Conservation (phyloP, 2,888 invertebrate genomes). For the Ennomos erosarius region DNA sequence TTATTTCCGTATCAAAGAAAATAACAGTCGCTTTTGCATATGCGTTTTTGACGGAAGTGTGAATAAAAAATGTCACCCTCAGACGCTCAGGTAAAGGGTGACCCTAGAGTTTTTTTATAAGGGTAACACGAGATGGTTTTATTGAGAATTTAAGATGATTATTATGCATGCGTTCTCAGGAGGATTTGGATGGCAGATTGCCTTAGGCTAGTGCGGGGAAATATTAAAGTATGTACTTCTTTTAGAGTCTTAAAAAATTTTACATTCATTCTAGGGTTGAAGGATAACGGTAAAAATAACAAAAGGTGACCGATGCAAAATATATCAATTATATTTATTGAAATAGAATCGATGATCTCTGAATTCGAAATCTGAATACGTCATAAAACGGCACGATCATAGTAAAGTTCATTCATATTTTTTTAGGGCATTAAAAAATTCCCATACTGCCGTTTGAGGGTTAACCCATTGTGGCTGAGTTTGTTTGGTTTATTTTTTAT, state of each 20-base stretch:
- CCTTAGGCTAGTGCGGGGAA: conserved; percentile 70
- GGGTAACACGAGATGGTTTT: conserved; percentile 74
- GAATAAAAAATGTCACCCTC: conserved; percentile 83
- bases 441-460: conserved; percentile 62
- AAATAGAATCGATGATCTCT: conserved; percentile 31
- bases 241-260: conserved; percentile 58
- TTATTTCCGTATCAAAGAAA: conserved; percentile 85
- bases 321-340: neutral
- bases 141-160: conserved; percentile 72
- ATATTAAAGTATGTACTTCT: conserved; percentile 57
- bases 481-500: conserved; percentile 78
- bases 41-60: conserved; percentile 81
- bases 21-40: conserved; percentile 83
- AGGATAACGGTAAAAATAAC: conserved; percentile 53
- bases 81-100: conserved; percentile 72
- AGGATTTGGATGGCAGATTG: conserved; percentile 68
- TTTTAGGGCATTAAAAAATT: conserved; percentile 46
- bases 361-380: conserved; percentile 25
- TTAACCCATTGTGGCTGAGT: conserved; percentile 63
- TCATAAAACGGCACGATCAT: conserved; percentile 14
- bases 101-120: conserved; percentile 69
- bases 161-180: conserved; percentile 83
- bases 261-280: conserved; percentile 48
- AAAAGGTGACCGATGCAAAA: conserved; percentile 4
- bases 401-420: conserved; percentile 45